Percentiles rank a stretch among this genome's conserved stretches.
phyloP scores from a whole-genome alignment of 2,113 vertebrate species.

The Eubucco bourcierii region DNA sequence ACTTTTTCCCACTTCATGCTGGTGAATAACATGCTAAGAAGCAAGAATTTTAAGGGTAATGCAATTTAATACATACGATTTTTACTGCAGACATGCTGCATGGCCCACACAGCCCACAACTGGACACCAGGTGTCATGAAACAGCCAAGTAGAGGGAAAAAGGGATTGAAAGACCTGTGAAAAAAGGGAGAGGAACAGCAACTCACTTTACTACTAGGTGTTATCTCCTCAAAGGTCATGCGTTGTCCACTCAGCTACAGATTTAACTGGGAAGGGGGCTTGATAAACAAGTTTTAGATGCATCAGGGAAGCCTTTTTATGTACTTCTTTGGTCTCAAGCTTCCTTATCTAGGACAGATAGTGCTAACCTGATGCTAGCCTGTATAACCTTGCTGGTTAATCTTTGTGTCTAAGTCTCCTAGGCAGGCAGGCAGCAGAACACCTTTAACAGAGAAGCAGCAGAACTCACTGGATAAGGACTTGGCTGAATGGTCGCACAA shows the following conservation, averaged over 20 bases:
- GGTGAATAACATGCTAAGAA: not conserved
- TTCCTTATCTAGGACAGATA: not conserved
- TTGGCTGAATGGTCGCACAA: too few species aligned
- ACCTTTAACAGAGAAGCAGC: not conserved
- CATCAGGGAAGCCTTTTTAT: not conserved
- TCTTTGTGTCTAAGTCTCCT: not conserved
- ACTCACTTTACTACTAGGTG: not conserved
- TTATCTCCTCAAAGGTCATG: not conserved
- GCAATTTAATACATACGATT: slow-evolving; percentile 85
- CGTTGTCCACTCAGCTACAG: not conserved
- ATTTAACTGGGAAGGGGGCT: not conserved
- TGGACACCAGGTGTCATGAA: slow-evolving; percentile 96
- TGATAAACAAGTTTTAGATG: not conserved
- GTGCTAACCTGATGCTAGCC: not conserved
- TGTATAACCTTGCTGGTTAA: not conserved
- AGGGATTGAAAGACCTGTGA: slow-evolving; percentile 94
- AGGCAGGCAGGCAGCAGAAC: not conserved
- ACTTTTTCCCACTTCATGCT: not conserved
- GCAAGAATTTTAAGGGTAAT: not conserved
- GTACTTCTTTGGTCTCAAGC: not conserved
- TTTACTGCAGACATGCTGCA: slow-evolving; percentile 99
- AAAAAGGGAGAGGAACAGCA: not conserved
- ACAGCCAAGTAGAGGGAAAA: slow-evolving; percentile 95
- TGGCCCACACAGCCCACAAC: slow-evolving; percentile 98
- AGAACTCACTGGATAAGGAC: too few species aligned